phyloP scores from a whole-genome alignment of 2,888 invertebrate genomes.

The Heteromurus nitidus region DNA sequence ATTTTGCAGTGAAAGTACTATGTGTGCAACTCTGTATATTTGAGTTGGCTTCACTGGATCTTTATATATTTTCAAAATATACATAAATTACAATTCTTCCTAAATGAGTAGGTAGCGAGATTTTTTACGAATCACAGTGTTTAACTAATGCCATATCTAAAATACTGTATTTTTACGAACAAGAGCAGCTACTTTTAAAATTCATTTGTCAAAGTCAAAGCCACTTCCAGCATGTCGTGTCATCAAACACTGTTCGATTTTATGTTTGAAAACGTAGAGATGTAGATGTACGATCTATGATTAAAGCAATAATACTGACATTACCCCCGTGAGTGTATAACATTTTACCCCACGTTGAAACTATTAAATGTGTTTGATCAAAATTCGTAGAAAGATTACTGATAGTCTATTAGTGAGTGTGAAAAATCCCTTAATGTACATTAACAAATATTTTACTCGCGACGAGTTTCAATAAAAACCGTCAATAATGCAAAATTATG shows the following conservation, averaged over 20 bases:
- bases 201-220: neutral
- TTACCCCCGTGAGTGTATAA: constrained; percentile 9
- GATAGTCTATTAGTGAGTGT: too few relatives aligned
- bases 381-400: too few relatives aligned
- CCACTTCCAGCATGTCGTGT: neutral
- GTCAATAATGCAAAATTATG: neutral
- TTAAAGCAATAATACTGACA: constrained; percentile 42
- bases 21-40: too few relatives aligned
- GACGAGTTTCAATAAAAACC: neutral
- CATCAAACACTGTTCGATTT: neutral
- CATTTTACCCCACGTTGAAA: neutral
- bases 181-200: neutral
- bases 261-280: neutral
- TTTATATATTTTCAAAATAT: too few relatives aligned
- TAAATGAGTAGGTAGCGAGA: too few relatives aligned
- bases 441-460: neutral
- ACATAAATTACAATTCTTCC: too few relatives aligned
- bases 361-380: neutral
- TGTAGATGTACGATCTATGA: neutral
- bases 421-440: neutral
- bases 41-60: too few relatives aligned
- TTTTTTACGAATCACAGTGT: too few relatives aligned
- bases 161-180: too few relatives aligned
- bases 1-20: too few relatives aligned
- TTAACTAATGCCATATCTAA: too few relatives aligned